Conservation (phyloP, 2,113 vertebrate species). For the Cheilinus undulatus region DNA sequence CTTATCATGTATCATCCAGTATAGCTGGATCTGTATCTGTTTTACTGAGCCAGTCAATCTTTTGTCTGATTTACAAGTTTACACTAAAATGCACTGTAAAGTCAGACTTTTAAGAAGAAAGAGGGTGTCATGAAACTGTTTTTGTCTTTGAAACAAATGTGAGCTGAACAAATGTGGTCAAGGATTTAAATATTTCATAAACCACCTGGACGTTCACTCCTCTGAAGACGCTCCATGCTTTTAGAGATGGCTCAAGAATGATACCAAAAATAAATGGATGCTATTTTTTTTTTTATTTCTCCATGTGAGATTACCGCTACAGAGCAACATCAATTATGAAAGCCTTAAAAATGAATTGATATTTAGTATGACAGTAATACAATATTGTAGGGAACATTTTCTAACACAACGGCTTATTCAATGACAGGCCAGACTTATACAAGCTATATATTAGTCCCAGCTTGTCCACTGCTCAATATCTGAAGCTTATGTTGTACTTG, state of each 20-base stretch:
- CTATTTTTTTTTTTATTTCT: slow-evolving; percentile 2
- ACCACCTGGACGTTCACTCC: slow-evolving; percentile 76
- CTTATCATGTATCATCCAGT: slow-evolving; percentile 3
- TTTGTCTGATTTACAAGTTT: slow-evolving; percentile 6
- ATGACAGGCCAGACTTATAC: no score
- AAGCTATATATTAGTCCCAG: no score
- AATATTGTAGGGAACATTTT: no score
- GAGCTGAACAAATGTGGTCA: slow-evolving; percentile 73
- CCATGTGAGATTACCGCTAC: no score
- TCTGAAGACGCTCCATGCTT: slow-evolving; percentile 50
- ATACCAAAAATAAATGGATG: slow-evolving; percentile 38
- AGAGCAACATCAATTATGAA: no score
- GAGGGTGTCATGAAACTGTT: slow-evolving; percentile 18
- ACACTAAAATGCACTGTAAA: slow-evolving; percentile 7
- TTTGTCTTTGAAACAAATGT: slow-evolving; percentile 43
- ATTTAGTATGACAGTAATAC: background rate
- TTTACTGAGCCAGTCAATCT: background rate
- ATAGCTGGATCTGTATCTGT: background rate
- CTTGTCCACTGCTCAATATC: no score
- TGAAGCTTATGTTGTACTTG: no score
- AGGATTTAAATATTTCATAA: slow-evolving; percentile 77
- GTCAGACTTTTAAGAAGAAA: background rate
- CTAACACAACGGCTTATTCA: no score
- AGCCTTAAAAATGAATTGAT: no score
- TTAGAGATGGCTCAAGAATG: slow-evolving; percentile 39